phyloP scores from a whole-genome alignment of 1,140 invertebrate species.

The Cephus cinctus region DNA sequence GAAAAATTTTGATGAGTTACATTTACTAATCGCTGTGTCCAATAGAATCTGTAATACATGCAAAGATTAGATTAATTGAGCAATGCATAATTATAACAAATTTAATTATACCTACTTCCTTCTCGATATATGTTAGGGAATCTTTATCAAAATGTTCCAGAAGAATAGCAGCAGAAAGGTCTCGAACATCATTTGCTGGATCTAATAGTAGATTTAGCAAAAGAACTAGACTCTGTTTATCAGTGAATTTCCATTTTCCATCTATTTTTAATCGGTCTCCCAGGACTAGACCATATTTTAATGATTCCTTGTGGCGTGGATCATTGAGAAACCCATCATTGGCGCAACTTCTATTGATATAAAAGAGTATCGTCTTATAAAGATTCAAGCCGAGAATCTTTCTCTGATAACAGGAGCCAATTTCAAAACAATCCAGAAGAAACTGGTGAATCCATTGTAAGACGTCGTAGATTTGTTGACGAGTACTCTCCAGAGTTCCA shows the following conservation, averaged over 20 bases:
- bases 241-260: slow-evolving; percentile 42
- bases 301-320: slow-evolving; percentile 9
- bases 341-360: slow-evolving; percentile 10
- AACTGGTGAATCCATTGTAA: slow-evolving; percentile 55
- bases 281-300: slow-evolving; percentile 3
- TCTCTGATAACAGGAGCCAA: slow-evolving; percentile 60
- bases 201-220: slow-evolving; percentile 48
- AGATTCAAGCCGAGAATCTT: slow-evolving; percentile 52
- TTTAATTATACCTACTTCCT: slow-evolving; percentile 22
- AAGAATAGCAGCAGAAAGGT: slow-evolving; percentile 47
- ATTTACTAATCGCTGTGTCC: slow-evolving; percentile 42
- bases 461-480: slow-evolving; percentile 30
- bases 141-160: slow-evolving; percentile 41
- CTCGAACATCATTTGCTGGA: slow-evolving; percentile 53
- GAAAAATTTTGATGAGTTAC: slow-evolving; percentile 57
- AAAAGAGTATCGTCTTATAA: slow-evolving; percentile 38
- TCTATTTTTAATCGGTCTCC: slow-evolving; percentile 17
- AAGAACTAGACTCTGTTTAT: slow-evolving; percentile 29
- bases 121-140: slow-evolving; percentile 24
- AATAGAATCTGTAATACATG: slow-evolving; percentile 34
- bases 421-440: slow-evolving; percentile 51
- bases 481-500: background rate
- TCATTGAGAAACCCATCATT: slow-evolving; percentile 8
- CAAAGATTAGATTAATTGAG: background rate
- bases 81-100: background rate